Evolutionary conservation across 2,888 invertebrate species (phyloP).

Genomic region (Allolobophora icterica): DNA sequence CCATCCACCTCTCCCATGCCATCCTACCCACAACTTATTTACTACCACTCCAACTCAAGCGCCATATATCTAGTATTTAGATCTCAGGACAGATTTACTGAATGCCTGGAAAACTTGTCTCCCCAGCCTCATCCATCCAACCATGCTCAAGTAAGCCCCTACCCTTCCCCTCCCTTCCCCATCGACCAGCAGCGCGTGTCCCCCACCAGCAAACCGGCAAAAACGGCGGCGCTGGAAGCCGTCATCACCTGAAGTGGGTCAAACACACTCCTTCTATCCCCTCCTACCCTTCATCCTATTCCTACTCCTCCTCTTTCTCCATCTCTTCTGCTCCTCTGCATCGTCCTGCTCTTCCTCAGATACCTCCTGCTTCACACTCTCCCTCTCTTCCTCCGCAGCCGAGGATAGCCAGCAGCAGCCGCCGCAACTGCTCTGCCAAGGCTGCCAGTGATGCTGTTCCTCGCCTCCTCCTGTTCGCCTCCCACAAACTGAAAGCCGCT

Average conservation of each 20-base stretch:
- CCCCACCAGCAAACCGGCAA: too few species aligned
- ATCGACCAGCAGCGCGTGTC: neutral
- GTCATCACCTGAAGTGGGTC: constrained; percentile 12
- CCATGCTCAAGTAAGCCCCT: neutral
- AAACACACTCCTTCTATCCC: neutral
- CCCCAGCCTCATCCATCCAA: neutral
- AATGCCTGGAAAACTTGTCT: neutral
- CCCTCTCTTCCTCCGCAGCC: neutral
- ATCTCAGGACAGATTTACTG: neutral
- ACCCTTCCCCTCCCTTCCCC: neutral
- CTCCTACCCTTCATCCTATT: neutral
- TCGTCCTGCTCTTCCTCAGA: neutral
- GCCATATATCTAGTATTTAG: neutral
- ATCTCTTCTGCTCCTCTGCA: neutral
- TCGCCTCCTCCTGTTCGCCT: too few species aligned
- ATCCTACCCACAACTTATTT: neutral
- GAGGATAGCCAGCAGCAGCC: neutral
- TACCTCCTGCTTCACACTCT: neutral
- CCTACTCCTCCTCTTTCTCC: constrained; percentile 18
- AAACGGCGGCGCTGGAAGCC: too few species aligned
- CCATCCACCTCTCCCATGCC: neutral
- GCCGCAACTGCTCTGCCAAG: neutral
- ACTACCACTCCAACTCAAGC: neutral
- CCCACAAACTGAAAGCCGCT: neutral
- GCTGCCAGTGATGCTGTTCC: neutral